Evolutionary conservation across 2,797 vertebrate genomes (phyloP).

Genomic region (Coreius guichenoti): DNA sequence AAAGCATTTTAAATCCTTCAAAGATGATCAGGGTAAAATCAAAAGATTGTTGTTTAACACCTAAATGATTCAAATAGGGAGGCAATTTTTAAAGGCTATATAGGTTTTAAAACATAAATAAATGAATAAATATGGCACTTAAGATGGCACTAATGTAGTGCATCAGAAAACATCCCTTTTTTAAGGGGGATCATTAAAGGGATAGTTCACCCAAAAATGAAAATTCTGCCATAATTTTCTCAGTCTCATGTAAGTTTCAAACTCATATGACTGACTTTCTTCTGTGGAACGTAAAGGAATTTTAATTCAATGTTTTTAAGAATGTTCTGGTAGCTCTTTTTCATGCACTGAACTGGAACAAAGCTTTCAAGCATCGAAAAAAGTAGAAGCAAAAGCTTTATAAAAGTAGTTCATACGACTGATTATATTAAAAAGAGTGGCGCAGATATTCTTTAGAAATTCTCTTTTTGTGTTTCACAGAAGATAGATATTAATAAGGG

Average conservation of each 20-base stretch:
- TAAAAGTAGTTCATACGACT: slow-evolving; percentile 11
- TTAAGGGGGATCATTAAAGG: not conserved
- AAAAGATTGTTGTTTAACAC: slow-evolving; percentile 22
- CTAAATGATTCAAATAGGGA: slow-evolving; percentile 2
- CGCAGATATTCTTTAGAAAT: not conserved
- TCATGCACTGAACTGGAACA: not conserved
- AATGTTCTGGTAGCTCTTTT: not conserved
- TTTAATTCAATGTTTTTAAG: not conserved
- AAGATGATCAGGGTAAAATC: not conserved
- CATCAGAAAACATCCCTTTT: slow-evolving; percentile 64
- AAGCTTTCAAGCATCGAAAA: not conserved
- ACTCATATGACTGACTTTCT: not conserved
- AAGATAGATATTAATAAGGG: slow-evolving; percentile 1
- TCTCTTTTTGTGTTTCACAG: not conserved
- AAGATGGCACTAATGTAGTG: slow-evolving; percentile 76
- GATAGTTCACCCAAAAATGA: slow-evolving; percentile 5
- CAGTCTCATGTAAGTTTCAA: not conserved
- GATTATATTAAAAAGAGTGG: not conserved
- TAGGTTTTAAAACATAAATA: slow-evolving; percentile 8
- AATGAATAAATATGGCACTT: slow-evolving; percentile 18
- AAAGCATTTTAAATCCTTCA: not conserved
- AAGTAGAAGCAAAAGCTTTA: not conserved
- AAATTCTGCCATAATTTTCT: not conserved
- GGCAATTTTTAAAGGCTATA: slow-evolving; percentile 16
- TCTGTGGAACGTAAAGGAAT: not conserved